Evolutionary conservation across 2,888 invertebrate species (phyloP).

Genomic region (Vanessa cardui): DNA sequence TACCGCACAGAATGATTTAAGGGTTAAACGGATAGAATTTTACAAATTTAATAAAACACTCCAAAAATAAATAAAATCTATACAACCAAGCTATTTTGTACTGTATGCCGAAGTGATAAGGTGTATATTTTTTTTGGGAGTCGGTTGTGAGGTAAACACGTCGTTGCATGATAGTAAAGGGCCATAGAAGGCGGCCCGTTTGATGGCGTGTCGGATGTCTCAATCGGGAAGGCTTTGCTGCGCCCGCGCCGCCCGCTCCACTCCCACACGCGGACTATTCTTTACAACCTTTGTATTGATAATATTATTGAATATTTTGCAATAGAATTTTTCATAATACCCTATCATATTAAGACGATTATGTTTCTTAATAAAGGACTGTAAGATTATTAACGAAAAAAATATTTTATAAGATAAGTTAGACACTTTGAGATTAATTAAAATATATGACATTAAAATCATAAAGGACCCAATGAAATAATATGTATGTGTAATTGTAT

Average conservation of each 20-base stretch:
- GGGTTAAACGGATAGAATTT: constrained; percentile 73
- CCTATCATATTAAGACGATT: constrained; percentile 40
- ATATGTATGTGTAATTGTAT: background rate
- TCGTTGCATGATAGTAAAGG: constrained; percentile 62
- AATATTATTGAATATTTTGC: constrained; percentile 39
- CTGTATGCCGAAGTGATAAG: constrained; percentile 42
- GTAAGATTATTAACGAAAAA: background rate
- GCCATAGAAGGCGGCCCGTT: constrained; percentile 76
- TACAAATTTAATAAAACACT: constrained; percentile 45
- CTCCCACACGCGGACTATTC: constrained; percentile 52
- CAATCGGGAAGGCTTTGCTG: constrained; percentile 72
- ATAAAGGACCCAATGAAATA: background rate
- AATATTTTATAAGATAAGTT: background rate
- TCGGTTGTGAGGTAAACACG: constrained; percentile 44
- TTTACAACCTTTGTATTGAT: constrained; percentile 38
- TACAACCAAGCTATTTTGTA: constrained; percentile 36
- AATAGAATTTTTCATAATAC: constrained; percentile 34
- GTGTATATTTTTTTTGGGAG: constrained; percentile 30
- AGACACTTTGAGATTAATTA: background rate
- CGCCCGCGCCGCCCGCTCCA: constrained; percentile 48
- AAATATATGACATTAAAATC: background rate
- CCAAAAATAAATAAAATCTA: constrained; percentile 25
- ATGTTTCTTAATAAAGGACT: constrained; percentile 28
- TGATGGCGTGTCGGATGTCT: constrained; percentile 79
- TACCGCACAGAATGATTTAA: constrained; percentile 65